A percentile compares a stretch with the other conserved stretches of the same genome.
Conservation (phyloP, 2,888 invertebrate species). For the Pristionchus fissidentatus region DNA sequence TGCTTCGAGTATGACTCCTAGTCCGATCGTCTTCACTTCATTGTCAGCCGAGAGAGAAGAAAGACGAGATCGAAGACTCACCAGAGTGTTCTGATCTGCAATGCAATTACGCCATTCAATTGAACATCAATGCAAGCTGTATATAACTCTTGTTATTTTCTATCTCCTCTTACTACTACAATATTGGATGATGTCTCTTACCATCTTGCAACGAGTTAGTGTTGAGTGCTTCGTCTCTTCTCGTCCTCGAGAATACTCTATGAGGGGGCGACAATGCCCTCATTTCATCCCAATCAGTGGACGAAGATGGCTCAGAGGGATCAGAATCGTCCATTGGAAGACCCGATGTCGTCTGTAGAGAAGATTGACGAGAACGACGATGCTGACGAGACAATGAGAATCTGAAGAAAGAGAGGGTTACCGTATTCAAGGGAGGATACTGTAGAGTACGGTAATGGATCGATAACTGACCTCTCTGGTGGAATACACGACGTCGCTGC, state of each 20-base stretch:
- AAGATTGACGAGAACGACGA: slow-evolving; percentile 10
- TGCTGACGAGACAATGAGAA: not conserved
- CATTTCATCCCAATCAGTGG: slow-evolving; percentile 39
- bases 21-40: slow-evolving; percentile 28
- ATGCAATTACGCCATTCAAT: not conserved
- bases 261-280: slow-evolving; percentile 43
- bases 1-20: slow-evolving; percentile 33
- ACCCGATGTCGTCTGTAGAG: not conserved
- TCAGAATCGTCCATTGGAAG: not conserved
- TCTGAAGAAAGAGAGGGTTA: not conserved
- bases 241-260: slow-evolving; percentile 42
- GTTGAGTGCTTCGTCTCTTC: slow-evolving; percentile 31
- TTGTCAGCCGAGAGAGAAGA: slow-evolving; percentile 29
- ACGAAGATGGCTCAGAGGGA: not conserved
- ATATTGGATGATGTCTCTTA: not conserved
- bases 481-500: not conserved
- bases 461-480: not conserved
- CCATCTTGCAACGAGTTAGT: slow-evolving; percentile 36
- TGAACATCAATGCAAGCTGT: too few species aligned
- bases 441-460: not conserved
- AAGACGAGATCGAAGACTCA: not conserved
- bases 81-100: slow-evolving; percentile 7
- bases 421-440: not conserved
- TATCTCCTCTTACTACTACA: too few species aligned
- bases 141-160: too few species aligned